Evolutionary conservation across 2,888 invertebrate species (phyloP).

Genomic region (Autographa gamma): DNA sequence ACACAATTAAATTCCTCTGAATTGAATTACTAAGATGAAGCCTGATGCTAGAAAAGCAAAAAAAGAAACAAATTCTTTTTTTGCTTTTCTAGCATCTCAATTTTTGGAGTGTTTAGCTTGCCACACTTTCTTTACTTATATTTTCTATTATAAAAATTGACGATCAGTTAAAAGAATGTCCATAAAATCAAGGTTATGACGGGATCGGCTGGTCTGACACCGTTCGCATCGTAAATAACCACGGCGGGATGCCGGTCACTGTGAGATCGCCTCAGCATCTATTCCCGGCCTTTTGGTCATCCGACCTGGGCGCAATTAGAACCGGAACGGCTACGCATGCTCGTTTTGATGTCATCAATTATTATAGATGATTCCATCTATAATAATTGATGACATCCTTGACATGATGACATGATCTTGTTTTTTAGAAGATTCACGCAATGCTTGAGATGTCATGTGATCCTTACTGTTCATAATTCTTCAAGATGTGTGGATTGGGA

Average conservation of each 20-base stretch:
- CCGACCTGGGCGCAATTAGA: slow-evolving; percentile 43
- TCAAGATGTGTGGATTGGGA: no score
- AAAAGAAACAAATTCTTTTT: no score
- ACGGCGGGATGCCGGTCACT: slow-evolving; percentile 34
- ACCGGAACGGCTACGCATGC: slow-evolving; percentile 25
- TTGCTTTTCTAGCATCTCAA: background rate
- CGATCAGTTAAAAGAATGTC: background rate
- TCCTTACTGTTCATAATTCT: no score
- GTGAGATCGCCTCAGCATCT: slow-evolving; percentile 33
- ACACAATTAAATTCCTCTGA: no score
- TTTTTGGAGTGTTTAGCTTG: no score
- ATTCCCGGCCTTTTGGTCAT: slow-evolving; percentile 40
- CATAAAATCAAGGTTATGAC: slow-evolving; percentile 17
- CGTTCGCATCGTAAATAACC: slow-evolving; percentile 41
- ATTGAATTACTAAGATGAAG: background rate
- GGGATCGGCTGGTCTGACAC: slow-evolving; percentile 14
- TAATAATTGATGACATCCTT: no score
- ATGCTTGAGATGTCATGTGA: no score
- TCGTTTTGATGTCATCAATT: slow-evolving; percentile 16
- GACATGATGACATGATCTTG: no score
- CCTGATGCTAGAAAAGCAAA: no score
- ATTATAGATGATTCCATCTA: background rate
- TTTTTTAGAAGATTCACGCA: background rate
- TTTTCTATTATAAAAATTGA: no score
- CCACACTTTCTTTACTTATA: no score